Base-by-base conservation (phyloP, 2,888 invertebrate species). In the Calliphora vomitoria region DNA sequence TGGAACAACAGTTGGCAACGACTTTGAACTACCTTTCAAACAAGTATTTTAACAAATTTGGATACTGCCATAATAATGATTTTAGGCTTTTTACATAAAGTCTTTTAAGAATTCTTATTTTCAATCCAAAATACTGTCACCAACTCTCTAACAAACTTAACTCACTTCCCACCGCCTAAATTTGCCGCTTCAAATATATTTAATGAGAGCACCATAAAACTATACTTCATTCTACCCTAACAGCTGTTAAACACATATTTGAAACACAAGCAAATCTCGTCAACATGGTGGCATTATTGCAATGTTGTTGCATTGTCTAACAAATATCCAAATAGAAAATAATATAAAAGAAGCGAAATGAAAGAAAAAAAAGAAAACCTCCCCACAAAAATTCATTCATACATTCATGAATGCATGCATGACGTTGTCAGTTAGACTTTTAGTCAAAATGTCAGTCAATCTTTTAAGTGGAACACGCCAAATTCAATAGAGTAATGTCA, bases 381-480 rank as follows among this genome's bases (percentile, higher is more conserved):
- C 55, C 60, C 62, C 71, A 64, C n/a, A 75, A 74, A 71, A 31
- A 18, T n/a, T 38, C 58, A 60, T 82, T 15, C 62, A 64, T 47
- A 44, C 11, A 64, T 71, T 55, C 74, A 62, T 53, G 41, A 62
- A 62, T 78, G 64, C 41, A 69, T 69, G 74, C 85, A 25, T 87
- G 85, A 66, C 71, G 85, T 87, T 87, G 82, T 85, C 84, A 85
- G 84, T 87, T 82, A 85, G 81, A 85, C 82, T 85, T 69, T 75
- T 78, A 87, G 85, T 85, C 79, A 87, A 85, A 82, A 75, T 82
- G 87, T 82, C 87, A 85, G 82, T 87, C 85, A 87, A 85, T 87
- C 79, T 85, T 75, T 85, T 79, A 85, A 85, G 75, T 87, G 58
- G 87, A 85, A 82, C 82, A 82, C 85, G 85, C 87, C 85, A 85